These are phyloP conservation scores for Nomia melanderi DNA, from an alignment of 1,140 invertebrate species.

Conservation along the genomic window DNA sequence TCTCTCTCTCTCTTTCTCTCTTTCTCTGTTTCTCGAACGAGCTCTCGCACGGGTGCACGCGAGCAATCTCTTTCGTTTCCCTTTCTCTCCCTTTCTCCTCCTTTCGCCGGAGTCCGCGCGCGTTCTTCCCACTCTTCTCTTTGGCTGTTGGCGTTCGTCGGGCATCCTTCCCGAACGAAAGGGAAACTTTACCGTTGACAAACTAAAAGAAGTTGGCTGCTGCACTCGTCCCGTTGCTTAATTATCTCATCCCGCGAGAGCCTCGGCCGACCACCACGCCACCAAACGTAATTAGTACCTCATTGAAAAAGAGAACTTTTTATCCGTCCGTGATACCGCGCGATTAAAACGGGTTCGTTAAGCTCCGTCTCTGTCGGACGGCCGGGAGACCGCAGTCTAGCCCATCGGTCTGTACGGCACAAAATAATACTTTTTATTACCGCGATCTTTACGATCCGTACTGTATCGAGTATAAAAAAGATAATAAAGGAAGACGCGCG, in stretches of 20 bases:
- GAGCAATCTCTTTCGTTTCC: no score
- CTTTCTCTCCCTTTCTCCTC: neutral
- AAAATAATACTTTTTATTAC: slow-evolving; percentile 67
- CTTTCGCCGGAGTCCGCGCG: neutral
- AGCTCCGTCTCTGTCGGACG: neutral
- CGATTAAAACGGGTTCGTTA: slow-evolving; percentile 44
- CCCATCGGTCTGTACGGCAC: slow-evolving; percentile 12
- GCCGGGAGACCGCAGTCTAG: neutral
- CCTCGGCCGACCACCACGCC: neutral
- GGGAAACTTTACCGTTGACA: slow-evolving; percentile 49
- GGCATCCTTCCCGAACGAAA: slow-evolving; percentile 1
- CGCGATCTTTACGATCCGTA: slow-evolving; percentile 63
- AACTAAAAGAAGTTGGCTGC: slow-evolving; percentile 48
- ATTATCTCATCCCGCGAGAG: slow-evolving; percentile 42
- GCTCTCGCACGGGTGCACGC: no score
- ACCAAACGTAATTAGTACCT: slow-evolving; percentile 56
- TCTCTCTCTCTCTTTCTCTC: neutral
- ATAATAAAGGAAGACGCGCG: slow-evolving; percentile 61
- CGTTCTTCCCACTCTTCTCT: slow-evolving; percentile 12
- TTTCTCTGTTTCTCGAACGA: no score
- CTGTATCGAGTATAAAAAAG: slow-evolving; percentile 62
- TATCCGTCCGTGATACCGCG: slow-evolving; percentile 21
- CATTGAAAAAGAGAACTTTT: slow-evolving; percentile 52
- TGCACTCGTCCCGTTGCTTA: slow-evolving; percentile 47
- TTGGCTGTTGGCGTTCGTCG: neutral